Evolutionary conservation across 1,140 invertebrate species (phyloP), one percentile per base, ranked within the genome.

Genomic region (Trichonephila clavata): DNA sequence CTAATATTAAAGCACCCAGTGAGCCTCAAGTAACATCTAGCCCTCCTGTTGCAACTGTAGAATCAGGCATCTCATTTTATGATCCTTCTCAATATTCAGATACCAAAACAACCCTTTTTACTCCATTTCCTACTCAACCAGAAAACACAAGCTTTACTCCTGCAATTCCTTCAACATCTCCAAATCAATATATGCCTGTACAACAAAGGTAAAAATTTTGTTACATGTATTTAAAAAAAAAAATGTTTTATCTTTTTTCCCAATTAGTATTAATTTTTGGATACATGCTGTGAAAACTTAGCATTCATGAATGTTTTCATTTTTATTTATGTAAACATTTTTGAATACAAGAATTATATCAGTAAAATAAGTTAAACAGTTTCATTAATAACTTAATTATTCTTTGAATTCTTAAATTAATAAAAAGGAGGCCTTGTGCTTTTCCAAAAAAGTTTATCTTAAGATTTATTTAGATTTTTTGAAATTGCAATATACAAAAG

Each of bases 41-140:
- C 59, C 6, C 39, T 24, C 16, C 65, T 2, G 21, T 10, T 57
- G 8, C 39, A 77, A 68, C 24, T 14, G 63, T 60, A 21, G 13
- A 18, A n/a, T n/a, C 87, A 21, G 21, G 43, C 87, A 89, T 89
- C 50, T 39, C 65, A 50, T 89, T 89, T 89, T 89, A 89, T 57
- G 87, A 89, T 24, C 87, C 87, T 16, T 71, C 87, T 18, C 87
- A 89, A 20, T 77, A 89, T 77, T 18, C 24, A 65, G 32, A 77
- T 59, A 39, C 39, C 13, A 71, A 89, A 6, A 39, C 86, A 63
- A 59, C 61, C 18, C 50, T 89, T 10, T 57, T 87, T 20, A 39
- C 86, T 20, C 86, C 86, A 10, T 77, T 77, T 50, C 65, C 65
- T 27, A 10, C 87, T 39, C 87, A 71, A 77, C 65, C 65, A 57